Base-by-base conservation (phyloP, 2,888 invertebrate species). In the Silvanus unidentatus region DNA sequence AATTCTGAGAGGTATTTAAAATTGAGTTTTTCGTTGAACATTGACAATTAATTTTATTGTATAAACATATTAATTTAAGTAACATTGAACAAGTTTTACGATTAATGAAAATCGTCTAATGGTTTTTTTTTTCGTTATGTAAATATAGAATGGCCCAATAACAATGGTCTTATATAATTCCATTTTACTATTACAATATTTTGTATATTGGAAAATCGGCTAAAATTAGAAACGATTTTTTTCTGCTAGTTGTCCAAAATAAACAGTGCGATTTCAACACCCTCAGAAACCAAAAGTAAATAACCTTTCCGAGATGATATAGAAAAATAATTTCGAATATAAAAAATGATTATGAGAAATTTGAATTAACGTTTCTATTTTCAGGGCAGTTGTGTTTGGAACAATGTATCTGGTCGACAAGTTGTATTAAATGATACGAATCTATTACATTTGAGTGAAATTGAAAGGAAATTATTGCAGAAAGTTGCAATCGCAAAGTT, bases 401-500 rank as follows among this genome's bases (percentile, higher is more conserved):
- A 77, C 64, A 84, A 84, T 62, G 77, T 80, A 52, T 73, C 74
- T 37, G 79, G 80, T 42, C 80, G 82, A 54, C 81, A 83, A 66
- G 84, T 88, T 63, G 77, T 81, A 50, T 76, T 91, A 55, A 75
- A 79, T 47, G 84, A 86, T 63, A 81, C 84, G 34, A 80, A 80
- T 40, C 74, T 91, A 59, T 78, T 88, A 47, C 78, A 82, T 39
- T 77, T 93, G 50, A 83, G 82, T 59, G 90, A 90, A 60, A 77
- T 87, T 54, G 91, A 92, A 73, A 74, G 87, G 47, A 76, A 84
- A 53, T 82, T 88, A 42, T 77, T 95, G 48, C 89, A 89, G 73
- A 85, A 88, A 64, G 86, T 95, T 39, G 91, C 93, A 1, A 75
- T 92, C 27, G 87, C 89, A 14, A 84, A 90, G 68, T 80, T 95